Conservation (phyloP, 2,797 vertebrate species). For the Liparis tanakae region DNA sequence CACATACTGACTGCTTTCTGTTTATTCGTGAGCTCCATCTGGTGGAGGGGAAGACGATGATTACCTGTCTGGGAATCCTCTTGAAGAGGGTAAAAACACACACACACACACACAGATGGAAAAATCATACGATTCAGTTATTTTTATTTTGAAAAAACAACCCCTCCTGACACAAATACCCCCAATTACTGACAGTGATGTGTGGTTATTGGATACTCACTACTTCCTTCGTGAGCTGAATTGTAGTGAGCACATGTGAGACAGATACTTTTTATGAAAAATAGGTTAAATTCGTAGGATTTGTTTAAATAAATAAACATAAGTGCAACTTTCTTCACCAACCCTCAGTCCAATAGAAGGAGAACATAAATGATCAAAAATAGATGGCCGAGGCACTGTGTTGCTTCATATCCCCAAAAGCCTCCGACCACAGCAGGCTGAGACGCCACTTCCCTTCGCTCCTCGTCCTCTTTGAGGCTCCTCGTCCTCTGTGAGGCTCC, state of each 20-base stretch:
- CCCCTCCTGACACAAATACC: conserved; percentile 49
- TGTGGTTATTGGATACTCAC: conserved; percentile 38
- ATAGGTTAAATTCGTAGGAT: conserved; percentile 22
- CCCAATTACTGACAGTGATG: conserved; percentile 31
- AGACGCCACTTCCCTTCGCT: conserved; percentile 17
- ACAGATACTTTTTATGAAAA: conserved; percentile 22
- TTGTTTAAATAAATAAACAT: conserved; percentile 54
- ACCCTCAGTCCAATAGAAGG: neutral
- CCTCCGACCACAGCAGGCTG: conserved; percentile 28
- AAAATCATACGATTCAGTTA: neutral
- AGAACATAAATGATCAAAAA: conserved; percentile 31
- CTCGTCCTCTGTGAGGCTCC: neutral
- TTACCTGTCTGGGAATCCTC: conserved; percentile 12
- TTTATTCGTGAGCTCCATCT: conserved; percentile 72
- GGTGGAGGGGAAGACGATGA: conserved; percentile 47
- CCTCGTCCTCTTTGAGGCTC: neutral
- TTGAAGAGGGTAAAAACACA: neutral
- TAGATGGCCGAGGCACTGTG: conserved; percentile 58
- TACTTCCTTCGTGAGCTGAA: conserved; percentile 24
- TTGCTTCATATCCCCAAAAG: conserved; percentile 53
- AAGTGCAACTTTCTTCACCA: conserved; percentile 19
- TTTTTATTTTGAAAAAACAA: conserved; percentile 60
- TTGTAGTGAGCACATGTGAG: conserved; percentile 35
- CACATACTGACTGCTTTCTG: neutral
- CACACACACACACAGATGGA: neutral